Base-by-base conservation (phyloP, 2,113 vertebrate genomes). In the Cephalopterus ornatus region DNA sequence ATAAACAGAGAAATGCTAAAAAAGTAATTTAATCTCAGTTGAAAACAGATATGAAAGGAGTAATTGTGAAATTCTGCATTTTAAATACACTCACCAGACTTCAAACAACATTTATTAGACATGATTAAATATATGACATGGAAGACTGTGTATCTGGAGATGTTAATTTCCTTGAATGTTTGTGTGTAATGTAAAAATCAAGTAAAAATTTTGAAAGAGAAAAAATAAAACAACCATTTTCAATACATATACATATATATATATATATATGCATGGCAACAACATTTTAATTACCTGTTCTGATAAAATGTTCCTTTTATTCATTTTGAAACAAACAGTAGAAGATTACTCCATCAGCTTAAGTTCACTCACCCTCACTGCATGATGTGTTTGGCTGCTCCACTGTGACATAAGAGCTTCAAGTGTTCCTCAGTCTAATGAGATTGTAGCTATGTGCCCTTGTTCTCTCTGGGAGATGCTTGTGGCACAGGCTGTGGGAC, bases 321-420 rank as follows among this genome's bases (percentile, higher is more conserved):
- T 53, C 53, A 32, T 82, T 78, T 81, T 84, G 33, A 71, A 47
- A 44, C n/a, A n/a, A 59, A 49, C 46, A 35, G 18, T 26, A 72
- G 4, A 17, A 46, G 12, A 53, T 90, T n/a, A 33, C 6, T 76
- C 10, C 26, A 37, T 76, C 0, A 0, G 44, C 35, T 59, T 47
- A 49, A n/a, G 50, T 58, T 75, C 35, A 49, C 42, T 79, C 26
- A 47, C 20, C 13, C 27, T 65, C 46, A 17, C 41, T 56, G 27
- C 10, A 6, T 33, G 47, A 26, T 26, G 35, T 44, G 17, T 66
- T 26, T 49, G 68, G 8, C 24, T 59, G 41, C 61, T 68, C 14
- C 65, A 8, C 32, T 66, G 62, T 39, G 50, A 55, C 62, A 49
- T 18, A 16, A 62, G 42, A 62, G 4, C 55, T 79, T 84, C 44